Evolutionary conservation across 2,113 vertebrate species (phyloP).

Genomic region (Rhizomys pruinosus): DNA sequence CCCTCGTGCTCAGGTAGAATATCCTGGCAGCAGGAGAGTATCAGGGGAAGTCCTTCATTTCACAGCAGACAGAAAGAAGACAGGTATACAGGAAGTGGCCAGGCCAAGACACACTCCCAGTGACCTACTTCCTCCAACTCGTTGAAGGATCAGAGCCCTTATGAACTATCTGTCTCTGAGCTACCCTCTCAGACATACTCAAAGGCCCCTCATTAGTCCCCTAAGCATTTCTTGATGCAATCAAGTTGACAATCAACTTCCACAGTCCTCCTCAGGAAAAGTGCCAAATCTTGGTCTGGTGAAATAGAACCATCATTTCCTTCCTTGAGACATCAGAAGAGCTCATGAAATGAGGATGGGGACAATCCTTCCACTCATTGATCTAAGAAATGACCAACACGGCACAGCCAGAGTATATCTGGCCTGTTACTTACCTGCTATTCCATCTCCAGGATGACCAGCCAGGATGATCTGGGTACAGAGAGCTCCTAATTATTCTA

Average conservation of each 20-base stretch:
- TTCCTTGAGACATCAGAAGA: not conserved
- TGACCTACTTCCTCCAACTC: not conserved
- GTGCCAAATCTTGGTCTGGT: not conserved
- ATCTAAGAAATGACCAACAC: not conserved
- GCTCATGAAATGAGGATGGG: not conserved
- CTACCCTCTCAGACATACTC: not conserved
- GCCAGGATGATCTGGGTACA: not conserved
- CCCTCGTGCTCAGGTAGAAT: not conserved
- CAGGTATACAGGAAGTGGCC: not conserved
- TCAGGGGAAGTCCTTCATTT: not conserved
- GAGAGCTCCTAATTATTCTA: not conserved
- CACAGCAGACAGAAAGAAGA: not conserved
- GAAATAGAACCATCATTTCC: not conserved
- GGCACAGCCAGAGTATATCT: not conserved
- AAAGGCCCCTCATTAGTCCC: not conserved
- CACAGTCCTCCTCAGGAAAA: not conserved
- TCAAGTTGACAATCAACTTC: not conserved
- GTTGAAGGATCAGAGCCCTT: not conserved
- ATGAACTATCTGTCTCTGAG: not conserved
- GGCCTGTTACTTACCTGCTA: not conserved
- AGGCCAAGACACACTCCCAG: not conserved
- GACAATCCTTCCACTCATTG: not conserved
- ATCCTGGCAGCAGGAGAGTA: not conserved
- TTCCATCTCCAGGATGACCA: not conserved
- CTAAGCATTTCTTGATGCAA: not conserved